Percentiles rank a stretch among this genome's conserved stretches.
phyloP scores from a whole-genome alignment of 2,888 invertebrate genomes.

The Pristionchus fissidentatus region DNA sequence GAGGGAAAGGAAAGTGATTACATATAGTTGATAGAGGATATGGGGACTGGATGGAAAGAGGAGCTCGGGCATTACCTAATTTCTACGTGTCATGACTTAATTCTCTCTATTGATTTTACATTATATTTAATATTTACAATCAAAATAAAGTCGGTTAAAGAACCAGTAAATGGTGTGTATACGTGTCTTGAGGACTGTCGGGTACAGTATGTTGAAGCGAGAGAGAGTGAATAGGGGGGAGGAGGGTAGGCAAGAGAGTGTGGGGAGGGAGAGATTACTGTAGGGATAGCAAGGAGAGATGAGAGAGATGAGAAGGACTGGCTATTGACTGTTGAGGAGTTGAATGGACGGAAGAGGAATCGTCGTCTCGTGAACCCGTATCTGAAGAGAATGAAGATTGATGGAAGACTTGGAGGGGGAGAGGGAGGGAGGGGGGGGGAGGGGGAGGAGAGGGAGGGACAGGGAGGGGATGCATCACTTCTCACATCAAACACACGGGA shows the following conservation, averaged over 20 bases:
- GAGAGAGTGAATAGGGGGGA: not conserved
- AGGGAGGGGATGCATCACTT: constrained; percentile 23
- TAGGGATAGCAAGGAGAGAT: constrained; percentile 21
- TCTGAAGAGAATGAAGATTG: not conserved
- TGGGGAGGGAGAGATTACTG: not conserved
- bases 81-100: constrained; percentile 25
- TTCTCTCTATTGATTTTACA: constrained; percentile 36
- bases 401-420: not conserved
- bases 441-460: not conserved
- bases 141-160: constrained; percentile 39
- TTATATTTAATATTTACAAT: constrained; percentile 43
- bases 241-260: not conserved
- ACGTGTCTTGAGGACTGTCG: not conserved
- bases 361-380: constrained; percentile 35
- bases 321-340: not conserved
- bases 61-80: not conserved
- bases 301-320: not conserved
- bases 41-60: not conserved
- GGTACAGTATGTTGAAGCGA: not conserved
- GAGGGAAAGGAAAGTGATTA: not conserved
- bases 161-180: constrained; percentile 31
- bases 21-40: not conserved
- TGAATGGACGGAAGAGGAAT: not conserved
- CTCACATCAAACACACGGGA: constrained; percentile 36
- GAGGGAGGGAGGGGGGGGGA: not conserved